Percentiles rank a stretch among this genome's conserved stretches.
Evolutionary conservation across 2,113 vertebrate genomes (phyloP).

Genomic region (Holacanthus passer): DNA sequence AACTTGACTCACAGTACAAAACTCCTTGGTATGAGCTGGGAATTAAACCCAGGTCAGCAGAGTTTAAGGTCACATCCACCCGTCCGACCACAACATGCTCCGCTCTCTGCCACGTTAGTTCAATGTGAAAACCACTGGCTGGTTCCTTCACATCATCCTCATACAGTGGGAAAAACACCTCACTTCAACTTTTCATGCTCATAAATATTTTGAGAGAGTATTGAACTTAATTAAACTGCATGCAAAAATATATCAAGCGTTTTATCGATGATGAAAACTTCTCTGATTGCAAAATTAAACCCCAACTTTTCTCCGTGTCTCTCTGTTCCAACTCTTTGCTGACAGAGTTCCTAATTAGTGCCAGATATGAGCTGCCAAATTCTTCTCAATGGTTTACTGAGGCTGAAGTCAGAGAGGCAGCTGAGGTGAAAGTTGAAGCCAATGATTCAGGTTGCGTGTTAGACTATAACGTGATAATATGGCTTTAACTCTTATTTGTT

Average conservation of each 20-base stretch:
- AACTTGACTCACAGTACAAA: conserved; percentile 26
- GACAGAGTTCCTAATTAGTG: conserved; percentile 75
- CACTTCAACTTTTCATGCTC: conserved; percentile 17
- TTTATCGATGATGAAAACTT: conserved; percentile 34
- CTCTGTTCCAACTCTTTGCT: conserved; percentile 47
- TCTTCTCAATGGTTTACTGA: conserved; percentile 72
- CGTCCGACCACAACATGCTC: conserved; percentile 62
- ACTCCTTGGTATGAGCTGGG: conserved; percentile 29
- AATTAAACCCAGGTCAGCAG: conserved; percentile 62
- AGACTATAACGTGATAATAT: conserved; percentile 44
- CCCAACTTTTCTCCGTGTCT: conserved; percentile 27
- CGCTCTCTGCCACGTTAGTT: conserved; percentile 59
- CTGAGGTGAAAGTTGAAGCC: conserved; percentile 68
- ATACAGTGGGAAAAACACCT: conserved; percentile 50
- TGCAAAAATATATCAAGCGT: conserved; percentile 9
- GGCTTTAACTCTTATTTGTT: conserved; percentile 50
- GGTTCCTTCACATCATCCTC: conserved; percentile 49
- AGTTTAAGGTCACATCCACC: conserved; percentile 58
- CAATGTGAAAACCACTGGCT: conserved; percentile 51
- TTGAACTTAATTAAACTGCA: conserved; percentile 5
- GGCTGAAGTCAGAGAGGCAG: conserved; percentile 76
- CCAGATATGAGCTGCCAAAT: conserved; percentile 77
- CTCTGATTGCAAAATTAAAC: conserved; percentile 48
- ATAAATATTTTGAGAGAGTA: neutral
- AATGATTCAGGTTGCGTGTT: conserved; percentile 60